Conservation (phyloP, 2,113 vertebrate genomes). For the Cynocephalus volans region DNA sequence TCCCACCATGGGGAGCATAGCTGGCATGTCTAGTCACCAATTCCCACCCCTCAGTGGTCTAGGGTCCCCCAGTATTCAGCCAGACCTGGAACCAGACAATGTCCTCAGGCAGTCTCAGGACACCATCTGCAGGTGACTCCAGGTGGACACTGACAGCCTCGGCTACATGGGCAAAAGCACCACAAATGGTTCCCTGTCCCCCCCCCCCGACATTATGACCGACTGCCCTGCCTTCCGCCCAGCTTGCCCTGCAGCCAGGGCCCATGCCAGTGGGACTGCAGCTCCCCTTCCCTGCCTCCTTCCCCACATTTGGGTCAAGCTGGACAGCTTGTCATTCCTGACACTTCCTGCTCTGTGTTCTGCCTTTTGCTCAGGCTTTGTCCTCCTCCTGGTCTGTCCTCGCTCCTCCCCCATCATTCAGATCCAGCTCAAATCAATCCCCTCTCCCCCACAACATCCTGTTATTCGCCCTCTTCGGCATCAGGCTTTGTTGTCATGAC, state of each 20-base stretch:
- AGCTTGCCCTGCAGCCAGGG: not conserved
- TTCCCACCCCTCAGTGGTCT: not conserved
- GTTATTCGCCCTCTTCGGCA: too few species aligned
- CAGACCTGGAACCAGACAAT: not conserved
- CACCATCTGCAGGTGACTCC: not conserved
- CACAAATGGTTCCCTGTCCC: not conserved
- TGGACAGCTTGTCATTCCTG: not conserved
- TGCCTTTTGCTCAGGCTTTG: not conserved
- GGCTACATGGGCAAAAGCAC: not conserved
- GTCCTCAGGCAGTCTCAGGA: not conserved
- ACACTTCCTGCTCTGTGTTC: not conserved
- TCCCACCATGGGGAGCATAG: too few species aligned
- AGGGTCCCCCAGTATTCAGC: not conserved
- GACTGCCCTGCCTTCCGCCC: too few species aligned
- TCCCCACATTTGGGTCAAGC: not conserved
- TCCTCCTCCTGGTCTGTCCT: not conserved
- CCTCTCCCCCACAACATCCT: too few species aligned
- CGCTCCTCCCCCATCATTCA: not conserved
- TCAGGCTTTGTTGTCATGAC: too few species aligned
- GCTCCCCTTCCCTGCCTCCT: not conserved
- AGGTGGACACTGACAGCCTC: too few species aligned
- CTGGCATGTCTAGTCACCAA: not conserved
- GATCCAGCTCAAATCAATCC: too few species aligned
- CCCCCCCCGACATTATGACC: not conserved
- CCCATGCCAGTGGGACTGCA: not conserved